Base-by-base conservation (phyloP, 2,797 vertebrate genomes). In the Lutjanus campechanus region DNA sequence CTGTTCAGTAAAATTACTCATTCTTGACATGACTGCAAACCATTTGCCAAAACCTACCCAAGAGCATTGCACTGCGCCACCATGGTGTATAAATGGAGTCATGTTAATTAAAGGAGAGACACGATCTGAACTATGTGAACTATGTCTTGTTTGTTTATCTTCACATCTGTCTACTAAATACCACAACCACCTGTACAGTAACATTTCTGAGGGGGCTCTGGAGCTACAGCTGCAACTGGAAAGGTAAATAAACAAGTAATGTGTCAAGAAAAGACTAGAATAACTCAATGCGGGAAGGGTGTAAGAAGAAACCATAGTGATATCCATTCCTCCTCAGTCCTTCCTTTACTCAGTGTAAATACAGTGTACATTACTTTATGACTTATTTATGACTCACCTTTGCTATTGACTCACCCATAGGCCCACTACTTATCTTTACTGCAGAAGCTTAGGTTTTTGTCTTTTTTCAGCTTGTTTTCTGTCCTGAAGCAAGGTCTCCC, bases 81-180 rank as follows among this genome's bases (percentile, higher is more conserved):
- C 7, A 0, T 61, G 29, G 71, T 66, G 76, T 59, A 58, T 40
- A 50, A 55, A 69, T 22, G 15, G 43, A 55, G 47, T 19, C 12
- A 65, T 20, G 8, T 20, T 40, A 49, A 66, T 60, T 36, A 58
- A 8, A 62, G 51, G 44, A 73, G 41, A 65, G 22, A 46, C 29
- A 43, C 20, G 17, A 29, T 61, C 17, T 60, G 20, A 62, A 44
- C 15, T 53, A 25, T n/a, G 7, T 70, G 46, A 80, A 41, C 3
- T 7, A 17, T 29, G 56, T 11, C 25, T 19, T 61, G 69, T 68
- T 74, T 78, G 20, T 76, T 69, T 77, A 49, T 64, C 36, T 64
- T 60, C 15, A 61, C 47, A 36, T 51, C n/a, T 44, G 40, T 20
- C 40, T 54, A 44, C 19, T 58, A 55, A 50, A 64, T 40, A 29